Conservation (phyloP, 1,140 invertebrate genomes). For the Hestina assimilis region DNA sequence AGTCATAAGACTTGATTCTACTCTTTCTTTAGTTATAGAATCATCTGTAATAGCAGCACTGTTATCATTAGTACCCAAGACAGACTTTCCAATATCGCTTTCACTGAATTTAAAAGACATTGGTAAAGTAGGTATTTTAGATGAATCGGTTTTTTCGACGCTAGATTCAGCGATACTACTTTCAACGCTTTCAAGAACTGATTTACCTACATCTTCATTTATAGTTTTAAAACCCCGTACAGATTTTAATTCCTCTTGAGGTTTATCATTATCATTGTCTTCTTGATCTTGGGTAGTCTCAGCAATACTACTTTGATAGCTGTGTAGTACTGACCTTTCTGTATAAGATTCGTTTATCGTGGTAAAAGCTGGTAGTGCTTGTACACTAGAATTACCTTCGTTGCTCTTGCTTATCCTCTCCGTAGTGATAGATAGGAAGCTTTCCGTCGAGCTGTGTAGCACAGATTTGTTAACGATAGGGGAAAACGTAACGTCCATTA, state of each 20-base stretch:
- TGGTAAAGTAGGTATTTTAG: constrained; percentile 5
- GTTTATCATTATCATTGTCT: constrained; percentile 27
- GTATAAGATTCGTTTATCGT: constrained; percentile 40
- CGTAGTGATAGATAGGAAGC: constrained; percentile 36
- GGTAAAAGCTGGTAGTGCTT: constrained; percentile 48
- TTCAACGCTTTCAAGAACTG: constrained; percentile 44
- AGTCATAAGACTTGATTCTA: constrained; percentile 56
- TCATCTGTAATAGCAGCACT: constrained; percentile 39
- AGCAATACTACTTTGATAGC: constrained; percentile 39
- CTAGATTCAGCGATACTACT: constrained; percentile 37
- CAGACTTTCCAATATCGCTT: constrained; percentile 48
- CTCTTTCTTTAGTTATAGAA: constrained; percentile 22
- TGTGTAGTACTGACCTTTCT: constrained; percentile 45
- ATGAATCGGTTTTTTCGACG: constrained; percentile 4
- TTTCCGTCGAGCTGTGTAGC: constrained; percentile 57
- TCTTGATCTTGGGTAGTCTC: constrained; percentile 29
- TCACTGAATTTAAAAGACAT: constrained; percentile 39
- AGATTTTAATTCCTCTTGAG: constrained; percentile 22
- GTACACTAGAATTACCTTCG: constrained; percentile 36
- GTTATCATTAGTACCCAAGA: constrained; percentile 44
- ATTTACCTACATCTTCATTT: constrained; percentile 39
- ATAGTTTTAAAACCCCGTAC: constrained; percentile 36
- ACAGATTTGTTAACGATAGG: constrained; percentile 67
- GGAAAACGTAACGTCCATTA: constrained; percentile 64
- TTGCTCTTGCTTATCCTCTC: constrained; percentile 36